Evolutionary conservation across 2,113 vertebrate genomes (phyloP), one percentile per base, ranked within the genome.

Genomic region (Takifugu flavidus): DNA sequence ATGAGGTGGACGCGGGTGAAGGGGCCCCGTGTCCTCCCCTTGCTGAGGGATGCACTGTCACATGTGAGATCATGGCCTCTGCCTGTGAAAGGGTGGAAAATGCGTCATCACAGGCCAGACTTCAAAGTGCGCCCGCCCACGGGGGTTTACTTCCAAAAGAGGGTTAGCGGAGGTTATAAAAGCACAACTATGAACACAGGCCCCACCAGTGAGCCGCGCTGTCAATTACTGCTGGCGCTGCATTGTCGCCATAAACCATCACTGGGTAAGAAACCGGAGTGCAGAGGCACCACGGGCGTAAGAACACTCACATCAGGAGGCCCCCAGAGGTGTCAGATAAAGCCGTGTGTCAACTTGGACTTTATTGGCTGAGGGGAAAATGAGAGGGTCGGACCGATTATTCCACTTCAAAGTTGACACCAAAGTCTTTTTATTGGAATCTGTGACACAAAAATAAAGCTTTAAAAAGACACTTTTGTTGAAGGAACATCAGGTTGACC

Each of bases 281-380:
- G 20, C 29, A 7, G 66, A 77, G 68, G 67, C 75, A 43, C 68
- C 61, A 11, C 65, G 55, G 63, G 69, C 43, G 25, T 28, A 70
- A 72, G 49, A 26, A 65, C 74, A 62, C 67, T 67, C 70, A 60
- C 66, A 56, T 59, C 42, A 58, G 64, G 71, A 79, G 65, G 74
- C 62, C 70, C 57, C 53, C 68, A 26, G 73, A 79, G 74, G 79
- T 75, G 82, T 81, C 70, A 83, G 72, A 73, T 75, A 81, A 78
- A 80, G 53, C 0, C 73, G 64, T 62, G 51, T 43, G 71, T 80
- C 70, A 73, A 80, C 67, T 75, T 14, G 56, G 62, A 44, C 54
- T 82, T 84, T 75, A 82, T 52, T 62, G 78, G 70, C 67, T 56
- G 72, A 72, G 72, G 74, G 72, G 84, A 83, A 81, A 81, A 77